These are phyloP conservation scores for Aphis gossypii DNA, from an alignment of 1,140 invertebrate species.

Conservation along the genomic window DNA sequence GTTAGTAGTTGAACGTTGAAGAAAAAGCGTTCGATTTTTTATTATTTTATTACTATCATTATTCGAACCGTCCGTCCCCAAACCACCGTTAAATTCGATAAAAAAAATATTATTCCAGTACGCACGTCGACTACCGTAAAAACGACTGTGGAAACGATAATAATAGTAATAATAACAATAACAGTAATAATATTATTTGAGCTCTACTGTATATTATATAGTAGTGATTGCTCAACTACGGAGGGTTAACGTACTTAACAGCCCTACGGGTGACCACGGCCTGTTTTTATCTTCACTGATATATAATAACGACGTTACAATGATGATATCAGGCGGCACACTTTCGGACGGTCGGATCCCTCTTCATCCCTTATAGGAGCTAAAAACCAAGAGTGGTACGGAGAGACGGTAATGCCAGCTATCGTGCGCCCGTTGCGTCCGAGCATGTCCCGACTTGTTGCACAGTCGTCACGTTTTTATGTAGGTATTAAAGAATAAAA, in stretches of 20 bases:
- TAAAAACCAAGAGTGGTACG: background rate
- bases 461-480: conserved; percentile 31
- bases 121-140: background rate
- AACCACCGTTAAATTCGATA: conserved; percentile 3
- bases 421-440: background rate
- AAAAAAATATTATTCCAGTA: background rate
- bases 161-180: conserved; percentile 9
- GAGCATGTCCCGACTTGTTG: conserved; percentile 46
- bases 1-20: background rate
- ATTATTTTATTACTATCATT: background rate
- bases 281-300: background rate
- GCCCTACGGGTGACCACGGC: background rate
- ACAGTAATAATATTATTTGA: background rate
- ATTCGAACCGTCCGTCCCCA: background rate
- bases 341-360: background rate
- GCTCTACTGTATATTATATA: background rate
- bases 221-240: background rate
- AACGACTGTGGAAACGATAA: background rate
- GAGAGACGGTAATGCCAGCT: background rate
- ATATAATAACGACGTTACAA: background rate
- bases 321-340: background rate
- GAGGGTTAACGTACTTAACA: background rate
- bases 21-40: background rate
- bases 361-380: background rate
- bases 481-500: background rate